Evolutionary conservation across 2,113 vertebrate species (phyloP).

Genomic region (Myotis davidii): DNA sequence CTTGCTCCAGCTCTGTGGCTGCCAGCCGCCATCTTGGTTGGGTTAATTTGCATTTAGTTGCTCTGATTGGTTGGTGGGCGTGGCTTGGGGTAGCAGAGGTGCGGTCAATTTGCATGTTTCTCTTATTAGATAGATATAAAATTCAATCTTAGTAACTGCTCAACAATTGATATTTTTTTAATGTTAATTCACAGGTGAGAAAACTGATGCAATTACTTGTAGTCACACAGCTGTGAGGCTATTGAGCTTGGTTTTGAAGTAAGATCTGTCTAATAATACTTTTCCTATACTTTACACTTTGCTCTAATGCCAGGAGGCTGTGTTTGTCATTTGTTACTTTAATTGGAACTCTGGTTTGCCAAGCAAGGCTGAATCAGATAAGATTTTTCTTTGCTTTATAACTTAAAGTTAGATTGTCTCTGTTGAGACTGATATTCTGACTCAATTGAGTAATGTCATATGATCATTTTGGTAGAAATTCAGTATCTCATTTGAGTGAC

Average conservation of each 20-base stretch:
- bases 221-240: constrained; percentile 15
- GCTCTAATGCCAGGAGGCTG: not conserved
- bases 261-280: constrained; percentile 29
- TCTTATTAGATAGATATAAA: not conserved
- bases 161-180: not conserved
- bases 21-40: too few relatives aligned
- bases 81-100: too few relatives aligned
- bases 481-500: not conserved
- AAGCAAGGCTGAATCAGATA: constrained; percentile 2
- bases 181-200: constrained; percentile 24
- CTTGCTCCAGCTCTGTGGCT: too few relatives aligned
- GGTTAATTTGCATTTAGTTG: too few relatives aligned
- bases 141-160: not conserved
- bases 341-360: constrained; percentile 36
- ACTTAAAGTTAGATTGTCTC: not conserved
- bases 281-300: not conserved
- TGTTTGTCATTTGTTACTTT: constrained; percentile 15
- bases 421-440: not conserved
- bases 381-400: constrained; percentile 13
- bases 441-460: constrained; percentile 42
- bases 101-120: too few relatives aligned
- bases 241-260: not conserved
- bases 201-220: not conserved
- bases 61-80: too few relatives aligned
- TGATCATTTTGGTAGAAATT: constrained; percentile 41